Conservation (phyloP, 2,888 invertebrate genomes). For the Xylocampa areola region DNA sequence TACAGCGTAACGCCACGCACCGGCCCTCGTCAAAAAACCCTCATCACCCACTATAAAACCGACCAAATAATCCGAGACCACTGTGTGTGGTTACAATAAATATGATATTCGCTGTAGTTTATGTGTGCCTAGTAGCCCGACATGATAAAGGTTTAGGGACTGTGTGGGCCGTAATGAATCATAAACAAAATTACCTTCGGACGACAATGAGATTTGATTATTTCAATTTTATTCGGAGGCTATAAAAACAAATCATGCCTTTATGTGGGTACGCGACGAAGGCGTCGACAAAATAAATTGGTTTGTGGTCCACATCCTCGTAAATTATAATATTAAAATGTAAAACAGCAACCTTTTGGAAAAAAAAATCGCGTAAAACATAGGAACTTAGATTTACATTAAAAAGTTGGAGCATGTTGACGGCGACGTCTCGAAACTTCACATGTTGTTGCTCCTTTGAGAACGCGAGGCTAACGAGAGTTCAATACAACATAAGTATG, state of each 20-base stretch:
- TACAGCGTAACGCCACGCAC: conserved; percentile 65
- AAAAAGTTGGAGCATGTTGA: conserved; percentile 36
- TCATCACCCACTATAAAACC: conserved; percentile 75
- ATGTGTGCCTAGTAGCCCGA: conserved; percentile 63
- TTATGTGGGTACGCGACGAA: conserved; percentile 40
- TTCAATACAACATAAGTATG: conserved; percentile 62
- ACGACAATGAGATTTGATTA: conserved; percentile 55
- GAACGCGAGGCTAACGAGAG: conserved; percentile 57
- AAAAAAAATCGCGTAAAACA: conserved; percentile 37
- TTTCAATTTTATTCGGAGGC: conserved; percentile 44
- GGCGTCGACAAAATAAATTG: conserved; percentile 45
- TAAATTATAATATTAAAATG: conserved; percentile 40
- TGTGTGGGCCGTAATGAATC: conserved; percentile 50
- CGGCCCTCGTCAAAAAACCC: conserved; percentile 79
- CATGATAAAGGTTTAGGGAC: conserved; percentile 56
- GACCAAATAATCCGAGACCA: conserved; percentile 69
- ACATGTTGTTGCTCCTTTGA: conserved; percentile 38
- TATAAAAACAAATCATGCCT: conserved; percentile 53
- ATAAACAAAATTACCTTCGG: conserved; percentile 52
- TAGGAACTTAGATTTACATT: conserved; percentile 38
- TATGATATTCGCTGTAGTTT: conserved; percentile 68
- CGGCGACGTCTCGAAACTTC: conserved; percentile 43
- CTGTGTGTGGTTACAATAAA: conserved; percentile 66
- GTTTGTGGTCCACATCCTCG: conserved; percentile 25
- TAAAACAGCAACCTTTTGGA: conserved; percentile 35